These are phyloP conservation scores for Macaca fascicularis DNA, from an alignment of 2,113 vertebrate genomes.

Conservation along the genomic window DNA sequence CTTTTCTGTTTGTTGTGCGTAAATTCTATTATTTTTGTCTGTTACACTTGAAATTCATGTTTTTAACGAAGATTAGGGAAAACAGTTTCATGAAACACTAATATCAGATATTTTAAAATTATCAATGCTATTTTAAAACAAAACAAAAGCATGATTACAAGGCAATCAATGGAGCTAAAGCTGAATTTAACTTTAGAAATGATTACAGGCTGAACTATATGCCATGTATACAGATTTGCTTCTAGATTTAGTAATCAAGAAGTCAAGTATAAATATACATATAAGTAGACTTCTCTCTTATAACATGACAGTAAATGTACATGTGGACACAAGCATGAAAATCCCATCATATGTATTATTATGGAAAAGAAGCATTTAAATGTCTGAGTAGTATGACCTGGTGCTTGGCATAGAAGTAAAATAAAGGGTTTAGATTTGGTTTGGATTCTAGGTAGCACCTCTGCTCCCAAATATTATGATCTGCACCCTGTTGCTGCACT, in stretches of 20 bases:
- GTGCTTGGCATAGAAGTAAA: not conserved
- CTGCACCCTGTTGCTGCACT: not conserved
- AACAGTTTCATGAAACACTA: not conserved
- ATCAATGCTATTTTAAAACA: not conserved
- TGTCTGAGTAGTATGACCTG: not conserved
- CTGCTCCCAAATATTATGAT: not conserved
- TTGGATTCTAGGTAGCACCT: not conserved
- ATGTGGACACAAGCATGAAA: not conserved
- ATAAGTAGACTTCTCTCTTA: not conserved
- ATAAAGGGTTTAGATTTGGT: not conserved
- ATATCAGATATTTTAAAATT: not conserved
- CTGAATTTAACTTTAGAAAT: not conserved
- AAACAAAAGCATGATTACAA: not conserved
- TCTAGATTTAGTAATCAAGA: not conserved
- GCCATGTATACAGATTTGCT: not conserved
- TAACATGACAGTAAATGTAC: not conserved
- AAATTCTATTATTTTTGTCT: not conserved
- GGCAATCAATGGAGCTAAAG: not conserved
- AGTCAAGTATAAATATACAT: not conserved
- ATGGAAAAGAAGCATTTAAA: not conserved
- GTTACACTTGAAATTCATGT: not conserved
- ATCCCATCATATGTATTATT: fast-evolving
- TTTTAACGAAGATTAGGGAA: not conserved
- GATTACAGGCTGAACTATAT: not conserved
- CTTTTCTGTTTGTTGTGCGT: not conserved